phyloP scores from a whole-genome alignment of 1,140 invertebrate species.

The Lamellibrachia luymesi region DNA sequence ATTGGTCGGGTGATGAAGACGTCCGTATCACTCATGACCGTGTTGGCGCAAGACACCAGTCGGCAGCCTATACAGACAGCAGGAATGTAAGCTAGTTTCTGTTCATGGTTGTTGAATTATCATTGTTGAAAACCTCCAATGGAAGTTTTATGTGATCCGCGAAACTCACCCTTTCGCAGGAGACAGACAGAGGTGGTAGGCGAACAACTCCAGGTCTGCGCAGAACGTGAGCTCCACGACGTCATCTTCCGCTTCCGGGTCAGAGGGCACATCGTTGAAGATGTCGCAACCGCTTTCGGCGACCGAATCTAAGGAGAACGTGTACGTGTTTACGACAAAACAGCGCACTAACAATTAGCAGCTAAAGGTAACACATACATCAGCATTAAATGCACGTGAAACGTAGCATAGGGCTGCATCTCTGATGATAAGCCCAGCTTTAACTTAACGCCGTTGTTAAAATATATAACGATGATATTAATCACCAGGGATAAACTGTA shows the following conservation, averaged over 20 bases:
- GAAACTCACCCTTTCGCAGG: not conserved
- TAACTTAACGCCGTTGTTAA: not conserved
- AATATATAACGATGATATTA: not conserved
- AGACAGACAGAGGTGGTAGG: not conserved
- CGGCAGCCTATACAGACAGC: too few relatives aligned
- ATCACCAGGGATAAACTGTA: not conserved
- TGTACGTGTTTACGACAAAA: not conserved
- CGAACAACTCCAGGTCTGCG: not conserved
- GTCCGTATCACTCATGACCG: too few relatives aligned
- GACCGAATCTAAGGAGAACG: not conserved
- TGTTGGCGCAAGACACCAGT: too few relatives aligned
- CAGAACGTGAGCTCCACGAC: not conserved
- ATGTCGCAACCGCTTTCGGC: not conserved
- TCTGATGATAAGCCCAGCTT: too few relatives aligned
- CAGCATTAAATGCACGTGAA: not conserved
- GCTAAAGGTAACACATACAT: not conserved
- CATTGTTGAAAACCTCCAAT: not conserved
- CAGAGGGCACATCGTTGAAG: not conserved
- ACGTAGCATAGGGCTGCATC: not conserved
- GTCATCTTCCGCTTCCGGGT: not conserved
- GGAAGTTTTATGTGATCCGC: not conserved
- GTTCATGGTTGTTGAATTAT: too few relatives aligned
- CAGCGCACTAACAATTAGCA: not conserved
- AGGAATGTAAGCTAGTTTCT: too few relatives aligned
- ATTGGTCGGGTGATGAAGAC: too few relatives aligned